These are phyloP conservation scores for Polydrusus cervinus DNA, from an alignment of 2,888 invertebrate genomes.

Conservation along the genomic window DNA sequence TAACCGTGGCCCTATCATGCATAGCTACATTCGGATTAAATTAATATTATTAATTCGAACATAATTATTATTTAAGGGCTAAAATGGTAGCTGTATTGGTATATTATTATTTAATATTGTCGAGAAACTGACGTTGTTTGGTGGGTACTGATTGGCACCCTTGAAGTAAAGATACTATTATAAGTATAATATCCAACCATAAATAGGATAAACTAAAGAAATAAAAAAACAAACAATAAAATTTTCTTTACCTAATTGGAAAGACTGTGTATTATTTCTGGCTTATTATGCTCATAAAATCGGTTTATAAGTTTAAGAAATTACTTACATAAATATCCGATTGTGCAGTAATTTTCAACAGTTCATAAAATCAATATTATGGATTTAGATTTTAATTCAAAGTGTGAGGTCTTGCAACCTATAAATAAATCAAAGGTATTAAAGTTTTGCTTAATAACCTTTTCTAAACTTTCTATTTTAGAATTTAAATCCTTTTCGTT, in stretches of 20 bases:
- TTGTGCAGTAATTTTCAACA: constrained; percentile 30
- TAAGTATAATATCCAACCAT: no score
- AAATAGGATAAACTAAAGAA: no score
- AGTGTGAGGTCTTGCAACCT: not conserved
- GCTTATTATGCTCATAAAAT: constrained; percentile 10
- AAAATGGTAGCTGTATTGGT: no score
- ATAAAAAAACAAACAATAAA: no score
- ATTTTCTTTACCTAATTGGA: not conserved
- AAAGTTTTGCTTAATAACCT: not conserved
- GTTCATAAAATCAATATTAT: constrained; percentile 24
- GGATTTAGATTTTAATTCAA: constrained; percentile 9
- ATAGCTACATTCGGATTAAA: no score
- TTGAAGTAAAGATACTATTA: no score
- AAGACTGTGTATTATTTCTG: not conserved
- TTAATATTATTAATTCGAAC: no score
- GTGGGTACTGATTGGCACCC: no score
- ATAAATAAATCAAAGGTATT: constrained; percentile 12
- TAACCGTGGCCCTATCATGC: no score
- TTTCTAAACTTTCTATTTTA: constrained; percentile 5
- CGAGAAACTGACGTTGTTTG: no score
- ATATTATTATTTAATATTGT: no score
- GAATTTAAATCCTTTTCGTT: not conserved
- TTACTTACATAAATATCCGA: constrained; percentile 17
- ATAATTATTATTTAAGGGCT: no score
- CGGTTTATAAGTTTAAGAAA: constrained; percentile 7